phyloP scores from a whole-genome alignment of 2,888 invertebrate species.

The Apotomis capreana region DNA sequence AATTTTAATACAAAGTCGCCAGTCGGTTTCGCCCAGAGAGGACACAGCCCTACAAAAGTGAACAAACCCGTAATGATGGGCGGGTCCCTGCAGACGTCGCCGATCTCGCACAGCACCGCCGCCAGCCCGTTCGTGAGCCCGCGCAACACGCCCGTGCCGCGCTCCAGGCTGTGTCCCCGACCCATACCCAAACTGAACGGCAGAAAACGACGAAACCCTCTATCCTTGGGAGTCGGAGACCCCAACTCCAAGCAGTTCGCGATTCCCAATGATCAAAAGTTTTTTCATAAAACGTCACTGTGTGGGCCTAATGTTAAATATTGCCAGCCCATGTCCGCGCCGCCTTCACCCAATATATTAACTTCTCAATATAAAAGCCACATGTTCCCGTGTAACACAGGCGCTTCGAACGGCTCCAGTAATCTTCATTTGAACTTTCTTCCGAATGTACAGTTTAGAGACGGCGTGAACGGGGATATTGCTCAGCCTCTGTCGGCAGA shows the following conservation, averaged over 20 bases:
- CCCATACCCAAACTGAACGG: conserved; percentile 76
- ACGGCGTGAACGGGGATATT: conserved; percentile 72
- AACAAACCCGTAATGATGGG: conserved; percentile 69
- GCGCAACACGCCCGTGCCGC: conserved; percentile 88
- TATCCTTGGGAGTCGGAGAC: conserved; percentile 66
- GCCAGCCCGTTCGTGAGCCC: conserved; percentile 94
- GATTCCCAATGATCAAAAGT: conserved; percentile 76
- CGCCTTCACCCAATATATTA: conserved; percentile 85
- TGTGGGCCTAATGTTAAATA: conserved; percentile 67
- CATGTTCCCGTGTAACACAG: conserved; percentile 72
- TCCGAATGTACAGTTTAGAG: conserved; percentile 72
- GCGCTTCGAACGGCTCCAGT: conserved; percentile 69
- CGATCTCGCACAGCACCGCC: conserved; percentile 85
- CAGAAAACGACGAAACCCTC: conserved; percentile 67
- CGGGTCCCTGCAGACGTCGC: conserved; percentile 75
- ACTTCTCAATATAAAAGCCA: conserved; percentile 77
- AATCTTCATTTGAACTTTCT: conserved; percentile 75
- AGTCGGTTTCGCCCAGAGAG: conserved; percentile 67
- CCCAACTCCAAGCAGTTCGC: conserved; percentile 70
- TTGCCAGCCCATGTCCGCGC: conserved; percentile 86
- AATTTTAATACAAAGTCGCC: conserved; percentile 78
- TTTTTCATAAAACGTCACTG: conserved; percentile 61
- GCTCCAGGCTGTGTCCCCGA: conserved; percentile 84
- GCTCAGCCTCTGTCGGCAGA: conserved; percentile 75
- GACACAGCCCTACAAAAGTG: conserved; percentile 70